A percentile compares a stretch with the other conserved stretches of the same genome.
These are phyloP conservation scores for Drosophila seclusa DNA, from an alignment of 2,888 invertebrate species.

Conservation along the genomic window DNA sequence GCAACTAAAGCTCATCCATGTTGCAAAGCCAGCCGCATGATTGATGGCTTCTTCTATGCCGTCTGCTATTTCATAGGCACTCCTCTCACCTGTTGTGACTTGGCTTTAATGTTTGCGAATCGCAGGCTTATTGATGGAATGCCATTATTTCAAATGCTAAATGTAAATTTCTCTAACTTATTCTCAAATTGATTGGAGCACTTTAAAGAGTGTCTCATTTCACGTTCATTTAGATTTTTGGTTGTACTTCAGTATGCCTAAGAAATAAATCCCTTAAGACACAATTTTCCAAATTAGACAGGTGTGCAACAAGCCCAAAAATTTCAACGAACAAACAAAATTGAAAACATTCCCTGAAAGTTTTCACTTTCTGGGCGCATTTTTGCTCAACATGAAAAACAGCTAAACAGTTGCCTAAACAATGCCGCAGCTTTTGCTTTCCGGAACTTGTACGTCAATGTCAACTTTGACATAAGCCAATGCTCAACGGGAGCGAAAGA, in stretches of 20 bases:
- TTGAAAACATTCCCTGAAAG: slow-evolving; percentile 41
- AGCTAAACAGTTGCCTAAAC: slow-evolving; percentile 64
- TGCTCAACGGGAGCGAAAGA: neutral
- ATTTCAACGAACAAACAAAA: slow-evolving; percentile 14
- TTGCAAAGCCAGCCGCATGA: slow-evolving; percentile 49
- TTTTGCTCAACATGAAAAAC: slow-evolving; percentile 56
- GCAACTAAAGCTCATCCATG: slow-evolving; percentile 38
- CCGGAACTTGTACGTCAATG: slow-evolving; percentile 75
- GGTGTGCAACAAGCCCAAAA: neutral
- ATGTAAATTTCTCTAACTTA: neutral
- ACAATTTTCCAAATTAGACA: neutral
- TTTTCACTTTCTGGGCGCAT: slow-evolving; percentile 55
- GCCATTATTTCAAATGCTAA: neutral
- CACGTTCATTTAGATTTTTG: neutral
- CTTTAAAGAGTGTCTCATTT: neutral
- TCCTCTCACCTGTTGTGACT: slow-evolving; percentile 63
- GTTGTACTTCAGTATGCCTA: neutral
- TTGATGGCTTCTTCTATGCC: slow-evolving; percentile 57
- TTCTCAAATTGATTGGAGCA: neutral
- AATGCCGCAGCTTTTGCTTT: slow-evolving; percentile 61
- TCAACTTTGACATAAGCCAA: slow-evolving; percentile 74
- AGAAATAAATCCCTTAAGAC: neutral
- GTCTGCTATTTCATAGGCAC: slow-evolving; percentile 38
- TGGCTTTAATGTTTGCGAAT: slow-evolving; percentile 6
- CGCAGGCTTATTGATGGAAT: neutral